Percentiles rank a stretch among this genome's conserved stretches.
These are phyloP conservation scores for Regulus satrapa DNA, from an alignment of 2,113 vertebrate species.

Conservation along the genomic window DNA sequence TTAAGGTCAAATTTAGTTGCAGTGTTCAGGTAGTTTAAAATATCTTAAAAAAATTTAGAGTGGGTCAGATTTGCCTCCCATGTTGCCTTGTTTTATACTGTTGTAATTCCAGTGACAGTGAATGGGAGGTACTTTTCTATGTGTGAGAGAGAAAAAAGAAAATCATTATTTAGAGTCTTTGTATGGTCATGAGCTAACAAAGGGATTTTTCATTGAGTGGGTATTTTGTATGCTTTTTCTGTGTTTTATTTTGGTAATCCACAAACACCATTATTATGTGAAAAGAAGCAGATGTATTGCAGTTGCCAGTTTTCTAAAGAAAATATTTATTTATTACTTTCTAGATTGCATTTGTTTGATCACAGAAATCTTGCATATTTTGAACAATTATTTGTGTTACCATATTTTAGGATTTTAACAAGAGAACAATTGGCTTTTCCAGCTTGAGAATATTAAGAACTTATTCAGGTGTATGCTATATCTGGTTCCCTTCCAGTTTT, in stretches of 20 bases:
- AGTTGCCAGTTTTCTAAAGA: not conserved
- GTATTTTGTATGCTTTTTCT: not conserved
- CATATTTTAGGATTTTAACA: not conserved
- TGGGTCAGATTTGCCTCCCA: not conserved
- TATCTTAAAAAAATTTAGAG: not conserved
- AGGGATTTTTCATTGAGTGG: not conserved
- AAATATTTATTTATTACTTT: not conserved
- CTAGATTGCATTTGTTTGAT: slow-evolving; percentile 22
- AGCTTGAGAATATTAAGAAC: not conserved
- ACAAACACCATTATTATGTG: not conserved
- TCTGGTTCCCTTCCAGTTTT: slow-evolving; percentile 55
- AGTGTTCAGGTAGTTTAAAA: not conserved
- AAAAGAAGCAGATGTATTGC: not conserved
- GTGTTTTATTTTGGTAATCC: slow-evolving; percentile 21
- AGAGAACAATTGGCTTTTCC: slow-evolving; percentile 21
- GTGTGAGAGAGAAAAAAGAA: not conserved
- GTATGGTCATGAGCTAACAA: not conserved
- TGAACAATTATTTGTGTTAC: not conserved
- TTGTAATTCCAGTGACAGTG: not conserved
- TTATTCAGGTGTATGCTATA: slow-evolving; percentile 9
- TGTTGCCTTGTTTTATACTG: not conserved
- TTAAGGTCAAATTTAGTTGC: slow-evolving; percentile 6
- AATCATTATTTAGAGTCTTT: slow-evolving; percentile 7
- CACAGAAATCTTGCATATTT: slow-evolving; percentile 12
- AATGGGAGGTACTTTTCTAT: not conserved